Evolutionary conservation across 2,888 invertebrate genomes (phyloP).

Genomic region (Villa cingulata): DNA sequence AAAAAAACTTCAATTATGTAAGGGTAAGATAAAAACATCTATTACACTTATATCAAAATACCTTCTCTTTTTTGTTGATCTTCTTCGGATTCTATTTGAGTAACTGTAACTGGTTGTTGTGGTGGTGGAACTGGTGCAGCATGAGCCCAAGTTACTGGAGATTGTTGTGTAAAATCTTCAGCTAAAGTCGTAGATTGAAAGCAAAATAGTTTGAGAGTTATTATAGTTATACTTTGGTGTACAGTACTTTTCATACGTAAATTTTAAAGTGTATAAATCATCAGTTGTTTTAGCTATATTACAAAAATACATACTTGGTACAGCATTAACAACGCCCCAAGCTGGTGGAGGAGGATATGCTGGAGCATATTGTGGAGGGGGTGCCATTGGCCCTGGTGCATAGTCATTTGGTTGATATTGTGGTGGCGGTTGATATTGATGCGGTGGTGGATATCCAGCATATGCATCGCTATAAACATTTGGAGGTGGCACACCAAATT

Average conservation of each 20-base stretch:
- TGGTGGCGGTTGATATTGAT: slow-evolving; percentile 23
- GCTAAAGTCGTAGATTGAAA: no score
- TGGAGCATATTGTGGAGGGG: slow-evolving; percentile 21
- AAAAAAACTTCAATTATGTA: not conserved
- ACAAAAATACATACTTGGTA: slow-evolving; percentile 3
- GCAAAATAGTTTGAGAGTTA: no score
- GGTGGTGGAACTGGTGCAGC: slow-evolving; percentile 10
- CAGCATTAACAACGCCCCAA: slow-evolving; percentile 22
- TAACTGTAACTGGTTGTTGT: slow-evolving; percentile 4
- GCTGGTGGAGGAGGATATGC: slow-evolving; percentile 26
- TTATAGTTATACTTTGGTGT: no score
- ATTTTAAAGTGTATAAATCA: no score
- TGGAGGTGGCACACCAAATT: slow-evolving; percentile 1
- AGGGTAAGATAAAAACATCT: no score
- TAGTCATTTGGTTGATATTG: slow-evolving; percentile 14
- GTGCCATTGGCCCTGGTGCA: slow-evolving; percentile 8
- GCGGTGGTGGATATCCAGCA: slow-evolving; percentile 6
- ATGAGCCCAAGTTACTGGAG: slow-evolving; percentile 6
- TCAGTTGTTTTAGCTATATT: no score
- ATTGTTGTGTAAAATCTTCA: slow-evolving; percentile 9
- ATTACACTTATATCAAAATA: slow-evolving; percentile 17
- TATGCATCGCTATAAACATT: slow-evolving; percentile 1
- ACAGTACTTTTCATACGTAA: no score
- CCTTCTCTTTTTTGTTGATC: slow-evolving; percentile 28
- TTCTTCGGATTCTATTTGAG: slow-evolving; percentile 11